Conservation (phyloP, 1,140 invertebrate genomes). For the Metaphire vulgaris region DNA sequence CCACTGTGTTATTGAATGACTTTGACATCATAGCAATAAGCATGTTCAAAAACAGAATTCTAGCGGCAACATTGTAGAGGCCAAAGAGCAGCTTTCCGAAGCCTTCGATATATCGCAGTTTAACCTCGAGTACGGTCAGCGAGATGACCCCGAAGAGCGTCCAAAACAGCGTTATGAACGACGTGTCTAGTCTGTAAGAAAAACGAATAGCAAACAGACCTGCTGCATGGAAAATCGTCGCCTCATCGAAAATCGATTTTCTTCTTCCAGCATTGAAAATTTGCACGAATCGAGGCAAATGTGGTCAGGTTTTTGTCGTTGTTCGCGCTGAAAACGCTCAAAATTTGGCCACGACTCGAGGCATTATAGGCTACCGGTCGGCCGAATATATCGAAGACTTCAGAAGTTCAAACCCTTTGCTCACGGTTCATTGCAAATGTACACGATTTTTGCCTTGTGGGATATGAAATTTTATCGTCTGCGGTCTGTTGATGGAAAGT, state of each 20-base stretch:
- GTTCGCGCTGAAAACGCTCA: not conserved
- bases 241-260: not conserved
- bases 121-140: constrained; percentile 9
- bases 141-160: constrained; percentile 50
- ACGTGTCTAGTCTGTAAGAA: constrained; percentile 20
- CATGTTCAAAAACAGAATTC: constrained; percentile 90
- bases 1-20: constrained; percentile 95
- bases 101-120: constrained; percentile 3
- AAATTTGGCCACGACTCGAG: not conserved
- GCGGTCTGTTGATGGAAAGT: no score
- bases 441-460: no score
- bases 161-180: constrained; percentile 41
- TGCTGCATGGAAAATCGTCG: not conserved
- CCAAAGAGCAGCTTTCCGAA: constrained; percentile 65
- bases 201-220: no score
- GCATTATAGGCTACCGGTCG: not conserved
- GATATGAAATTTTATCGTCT: no score
- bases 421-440: no score
- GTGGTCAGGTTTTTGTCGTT: not conserved
- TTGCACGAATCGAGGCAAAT: not conserved
- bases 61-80: constrained; percentile 74
- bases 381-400: not conserved
- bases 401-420: no score
- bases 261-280: not conserved
- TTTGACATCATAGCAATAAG: constrained; percentile 99